These are phyloP conservation scores for Endotricha flammealis DNA, from an alignment of 2,888 invertebrate species.

Conservation along the genomic window DNA sequence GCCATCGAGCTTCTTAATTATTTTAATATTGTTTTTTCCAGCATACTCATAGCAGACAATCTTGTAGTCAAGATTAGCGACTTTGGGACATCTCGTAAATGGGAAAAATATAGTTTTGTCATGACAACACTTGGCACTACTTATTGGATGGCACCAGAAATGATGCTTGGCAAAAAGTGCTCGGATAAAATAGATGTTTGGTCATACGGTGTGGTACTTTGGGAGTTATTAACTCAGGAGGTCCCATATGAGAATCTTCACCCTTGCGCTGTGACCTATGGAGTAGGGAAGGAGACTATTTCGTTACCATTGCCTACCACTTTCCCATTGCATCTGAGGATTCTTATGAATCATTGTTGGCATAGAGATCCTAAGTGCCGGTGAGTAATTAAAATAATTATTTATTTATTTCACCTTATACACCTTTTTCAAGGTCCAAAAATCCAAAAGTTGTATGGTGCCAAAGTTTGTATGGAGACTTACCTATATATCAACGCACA, in stretches of 20 bases:
- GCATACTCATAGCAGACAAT: constrained; percentile 89
- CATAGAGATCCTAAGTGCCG: constrained; percentile 90
- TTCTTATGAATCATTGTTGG: constrained; percentile 95
- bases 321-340: constrained; percentile 91
- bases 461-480: too few relatives aligned
- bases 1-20: too few relatives aligned
- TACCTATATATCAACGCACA: too few relatives aligned
- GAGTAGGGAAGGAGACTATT: constrained; percentile 96
- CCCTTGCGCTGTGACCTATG: constrained; percentile 98
- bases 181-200: constrained; percentile 99
- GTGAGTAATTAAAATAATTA: constrained; percentile 37
- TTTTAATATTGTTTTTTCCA: constrained; percentile 43
- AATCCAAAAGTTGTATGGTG: too few relatives aligned
- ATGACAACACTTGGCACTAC: constrained; percentile 99
- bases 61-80: constrained; percentile 96
- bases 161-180: constrained; percentile 97
- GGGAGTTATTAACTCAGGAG: constrained; percentile 97
- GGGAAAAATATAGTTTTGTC: constrained; percentile 95
- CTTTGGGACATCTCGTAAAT: constrained; percentile 96
- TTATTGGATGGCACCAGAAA: constrained; percentile 99
- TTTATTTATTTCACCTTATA: too few relatives aligned
- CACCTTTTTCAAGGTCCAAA: too few relatives aligned
- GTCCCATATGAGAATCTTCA: constrained; percentile 80
- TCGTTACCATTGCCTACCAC: constrained; percentile 93
- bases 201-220: constrained; percentile 98